Evolutionary conservation across 2,113 vertebrate genomes (phyloP), one percentile per base, ranked within the genome.

Genomic region (Festucalex cinctus): DNA sequence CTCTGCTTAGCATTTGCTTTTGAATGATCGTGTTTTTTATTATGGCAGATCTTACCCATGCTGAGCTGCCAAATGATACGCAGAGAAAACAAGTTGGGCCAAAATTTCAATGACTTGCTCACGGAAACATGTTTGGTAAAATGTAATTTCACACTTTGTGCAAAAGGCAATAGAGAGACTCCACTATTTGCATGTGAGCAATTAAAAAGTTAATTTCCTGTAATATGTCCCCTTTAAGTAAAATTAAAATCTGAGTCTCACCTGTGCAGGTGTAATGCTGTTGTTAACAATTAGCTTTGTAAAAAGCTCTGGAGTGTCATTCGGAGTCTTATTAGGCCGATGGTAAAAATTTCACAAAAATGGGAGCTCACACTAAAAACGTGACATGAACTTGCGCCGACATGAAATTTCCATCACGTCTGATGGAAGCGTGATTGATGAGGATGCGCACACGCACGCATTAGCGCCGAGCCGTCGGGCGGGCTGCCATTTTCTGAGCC

Each of bases 351-450:
- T n/a, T n/a, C n/a, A n/a, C n/a, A n/a, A 46, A 46, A 17, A 59
- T 10, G 54, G 14, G 16, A 17, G 14, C 22, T 39, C 9, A 12
- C 20, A 22, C n/a, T 17, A 58, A 58, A 58, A 58, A 32, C 32
- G 35, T 19, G 12, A 41, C 22, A 57, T 57, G 51, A 57, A 57
- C 54, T 19, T 57, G 54, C 14, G 7, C 59, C n/a, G 59, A 37
- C 59, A 39, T 9, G 41, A 26, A 16, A 22, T 19, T 63, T 63
- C 63, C 62, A 64, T 69, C 69, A 73, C 26, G 26, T 0, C 24
- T 39, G 48, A 65, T 12, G 73, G 8, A 39, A 65, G 19, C 36
- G 43, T 28, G 66, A 69, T 60, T 36, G 43, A 62, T 63, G 65
- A 1, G 20, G 65, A 68, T 36, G 32, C 28, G 43, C 57, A 8